Base-by-base conservation (phyloP, 2,797 vertebrate genomes). In the Myotis myotis region DNA sequence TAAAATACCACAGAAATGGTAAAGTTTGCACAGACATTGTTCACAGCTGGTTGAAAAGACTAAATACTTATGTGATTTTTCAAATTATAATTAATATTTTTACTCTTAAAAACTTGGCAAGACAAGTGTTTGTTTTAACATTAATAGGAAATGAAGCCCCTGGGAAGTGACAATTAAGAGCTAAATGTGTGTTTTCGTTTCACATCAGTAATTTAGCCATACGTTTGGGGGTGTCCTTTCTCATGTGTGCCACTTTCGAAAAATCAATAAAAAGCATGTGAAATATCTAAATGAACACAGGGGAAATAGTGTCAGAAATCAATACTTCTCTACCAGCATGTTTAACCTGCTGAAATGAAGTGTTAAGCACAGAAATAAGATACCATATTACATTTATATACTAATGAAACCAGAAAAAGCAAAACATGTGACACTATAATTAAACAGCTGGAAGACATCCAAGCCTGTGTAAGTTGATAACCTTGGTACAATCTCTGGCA, bases 391-490 rank as follows among this genome's bases (percentile, higher is more conserved):
- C 98, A 97, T 98, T 98, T 98, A 98, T 98, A 98, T 98, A 98
- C 98, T 98, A 98, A 98, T 98, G 98, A 98, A 98, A 98, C 98
- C 98, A 97, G 98, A 98, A 98, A 98, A 97, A 98, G 98, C 98
- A 98, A 98, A 98, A 97, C 97, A 95, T 88, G 92, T 98, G 98
- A 98, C 97, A 98, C 98, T 96, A 96, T 98, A 98, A 99, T 99
- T 98, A 98, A 98, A 98, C 98, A 97, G 98, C 97, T 98, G 98
- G 98, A 98, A 98, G 96, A 94, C 94, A 97, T 97, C 98, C 98
- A 98, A 98, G 98, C 97, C 98, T 98, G 98, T 97, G 98, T 97
- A 98, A 98, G 98, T 98, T 98, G 98, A 99, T 98, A 98, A 98
- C 98, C 98, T 97, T 97, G 97, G 98, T 98, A 98, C 97, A 95